phyloP scores from a whole-genome alignment of 2,797 vertebrate species.

The Hypotaenidia okinawae region DNA sequence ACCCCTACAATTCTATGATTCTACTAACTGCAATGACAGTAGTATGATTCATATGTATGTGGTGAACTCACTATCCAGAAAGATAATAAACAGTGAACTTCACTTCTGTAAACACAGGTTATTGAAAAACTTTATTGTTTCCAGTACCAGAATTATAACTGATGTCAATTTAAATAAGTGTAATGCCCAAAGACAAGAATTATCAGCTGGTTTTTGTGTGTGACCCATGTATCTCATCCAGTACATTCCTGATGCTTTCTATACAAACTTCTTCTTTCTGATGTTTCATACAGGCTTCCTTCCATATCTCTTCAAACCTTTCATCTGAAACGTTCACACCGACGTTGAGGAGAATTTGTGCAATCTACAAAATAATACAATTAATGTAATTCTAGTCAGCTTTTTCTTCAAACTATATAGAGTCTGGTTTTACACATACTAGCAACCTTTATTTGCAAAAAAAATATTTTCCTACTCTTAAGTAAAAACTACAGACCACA shows the following conservation, averaged over 20 bases:
- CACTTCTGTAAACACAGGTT: not conserved
- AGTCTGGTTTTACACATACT: not conserved
- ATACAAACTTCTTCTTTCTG: slow-evolving; percentile 84
- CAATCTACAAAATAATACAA: slow-evolving; percentile 79
- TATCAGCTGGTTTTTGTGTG: slow-evolving; percentile 10
- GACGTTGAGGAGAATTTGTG: slow-evolving; percentile 82
- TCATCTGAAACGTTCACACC: slow-evolving; percentile 80
- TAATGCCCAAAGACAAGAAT: not conserved
- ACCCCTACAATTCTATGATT: no score
- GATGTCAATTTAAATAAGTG: not conserved
- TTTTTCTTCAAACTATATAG: not conserved
- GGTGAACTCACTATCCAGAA: not conserved
- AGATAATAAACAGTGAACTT: not conserved
- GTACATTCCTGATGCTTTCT: slow-evolving; percentile 80
- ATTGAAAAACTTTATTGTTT: not conserved
- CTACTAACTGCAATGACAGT: not conserved
- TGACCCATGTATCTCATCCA: slow-evolving; percentile 80
- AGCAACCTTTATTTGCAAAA: not conserved
- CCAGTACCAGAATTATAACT: not conserved
- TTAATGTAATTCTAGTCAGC: not conserved
- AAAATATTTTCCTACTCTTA: not conserved
- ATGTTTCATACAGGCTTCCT: slow-evolving; percentile 80
- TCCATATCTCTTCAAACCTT: slow-evolving; percentile 88
- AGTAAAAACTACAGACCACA: not conserved
- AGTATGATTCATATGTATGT: not conserved